Evolutionary conservation across 2,113 vertebrate species (phyloP).

Genomic region (Tricholaema leucomelas): DNA sequence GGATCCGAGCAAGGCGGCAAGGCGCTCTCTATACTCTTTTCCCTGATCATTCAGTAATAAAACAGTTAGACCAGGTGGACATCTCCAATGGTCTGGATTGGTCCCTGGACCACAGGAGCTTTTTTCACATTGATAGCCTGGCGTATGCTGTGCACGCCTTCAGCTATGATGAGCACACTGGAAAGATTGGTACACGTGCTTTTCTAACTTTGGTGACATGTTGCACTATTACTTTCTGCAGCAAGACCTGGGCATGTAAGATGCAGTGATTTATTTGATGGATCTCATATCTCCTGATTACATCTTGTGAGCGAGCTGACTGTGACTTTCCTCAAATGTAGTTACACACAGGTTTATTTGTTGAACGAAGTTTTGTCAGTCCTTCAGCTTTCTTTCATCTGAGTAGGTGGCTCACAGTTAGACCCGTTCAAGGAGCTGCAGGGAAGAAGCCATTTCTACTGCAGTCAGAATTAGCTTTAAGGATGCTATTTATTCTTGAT

Average conservation of each 20-base stretch:
- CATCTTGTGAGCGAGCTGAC: background rate
- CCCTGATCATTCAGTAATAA: slow-evolving; percentile 69
- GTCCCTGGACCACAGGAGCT: slow-evolving; percentile 83
- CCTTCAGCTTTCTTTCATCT: background rate
- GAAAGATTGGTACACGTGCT: slow-evolving; percentile 67
- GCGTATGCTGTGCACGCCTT: slow-evolving; percentile 79
- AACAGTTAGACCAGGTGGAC: slow-evolving; percentile 78
- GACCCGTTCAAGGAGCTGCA: background rate
- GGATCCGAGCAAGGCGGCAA: slow-evolving; percentile 70
- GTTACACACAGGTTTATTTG: background rate
- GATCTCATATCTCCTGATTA: background rate
- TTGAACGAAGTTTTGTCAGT: background rate
- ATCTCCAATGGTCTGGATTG: slow-evolving; percentile 91
- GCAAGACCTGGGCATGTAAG: background rate
- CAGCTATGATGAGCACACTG: slow-evolving; percentile 78
- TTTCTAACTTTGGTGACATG: background rate
- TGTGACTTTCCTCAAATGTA: background rate
- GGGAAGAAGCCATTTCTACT: background rate
- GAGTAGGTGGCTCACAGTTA: background rate
- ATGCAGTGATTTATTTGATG: background rate
- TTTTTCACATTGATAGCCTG: slow-evolving; percentile 89
- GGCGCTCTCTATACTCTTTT: slow-evolving; percentile 79
- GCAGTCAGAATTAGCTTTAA: background rate
- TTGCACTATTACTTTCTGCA: background rate
- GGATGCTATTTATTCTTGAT: slow-evolving; percentile 20